phyloP scores from a whole-genome alignment of 2,113 vertebrate species.

The Syngnathus typhle region DNA sequence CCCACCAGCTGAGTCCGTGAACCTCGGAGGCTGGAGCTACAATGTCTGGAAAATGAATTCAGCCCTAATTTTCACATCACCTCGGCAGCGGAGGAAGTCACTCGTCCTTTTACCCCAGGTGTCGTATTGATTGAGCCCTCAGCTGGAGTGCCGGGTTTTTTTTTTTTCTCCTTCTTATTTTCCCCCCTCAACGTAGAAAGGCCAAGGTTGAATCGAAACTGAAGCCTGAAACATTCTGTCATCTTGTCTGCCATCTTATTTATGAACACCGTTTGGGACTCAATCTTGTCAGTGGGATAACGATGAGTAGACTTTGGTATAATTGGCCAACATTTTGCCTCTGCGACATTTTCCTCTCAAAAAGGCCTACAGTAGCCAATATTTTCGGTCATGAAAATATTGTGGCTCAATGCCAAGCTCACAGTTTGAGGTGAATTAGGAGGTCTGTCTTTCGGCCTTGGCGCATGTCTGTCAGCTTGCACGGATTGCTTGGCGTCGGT shows the following conservation, averaged over 20 bases:
- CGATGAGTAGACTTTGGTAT: constrained; percentile 37
- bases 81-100: constrained; percentile 21
- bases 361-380: too few relatives aligned
- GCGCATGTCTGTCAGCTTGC: constrained; percentile 17
- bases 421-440: neutral
- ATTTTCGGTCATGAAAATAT: neutral
- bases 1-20: neutral
- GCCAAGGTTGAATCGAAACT: constrained; percentile 45
- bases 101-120: constrained; percentile 31
- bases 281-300: constrained; percentile 17
- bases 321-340: too few relatives aligned
- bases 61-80: constrained; percentile 30
- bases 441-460: neutral
- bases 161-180: too few relatives aligned
- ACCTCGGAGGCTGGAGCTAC: neutral
- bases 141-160: constrained; percentile 35
- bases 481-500: constrained; percentile 18
- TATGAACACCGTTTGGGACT: constrained; percentile 24
- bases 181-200: constrained; percentile 12
- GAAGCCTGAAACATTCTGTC: constrained; percentile 31
- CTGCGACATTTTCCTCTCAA: too few relatives aligned
- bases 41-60: neutral
- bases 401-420: neutral
- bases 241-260: constrained; percentile 8
- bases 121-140: constrained; percentile 54